Evolutionary conservation across 2,113 vertebrate species (phyloP), one percentile per base, ranked within the genome.

Genomic region (Cygnus buccinator): DNA sequence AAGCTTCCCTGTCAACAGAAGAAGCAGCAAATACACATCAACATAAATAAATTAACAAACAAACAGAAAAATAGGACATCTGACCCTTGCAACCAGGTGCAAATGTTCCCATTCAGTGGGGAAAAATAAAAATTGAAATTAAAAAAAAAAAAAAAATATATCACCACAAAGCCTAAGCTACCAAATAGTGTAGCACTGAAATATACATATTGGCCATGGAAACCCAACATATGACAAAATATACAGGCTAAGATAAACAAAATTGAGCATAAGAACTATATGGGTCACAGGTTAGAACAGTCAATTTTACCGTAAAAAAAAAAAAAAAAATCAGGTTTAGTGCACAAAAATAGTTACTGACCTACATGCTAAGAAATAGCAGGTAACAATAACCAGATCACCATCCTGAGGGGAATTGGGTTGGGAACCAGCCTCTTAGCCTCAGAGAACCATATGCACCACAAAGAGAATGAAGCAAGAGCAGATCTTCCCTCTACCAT

Each of bases 381-480:
- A 25, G 21, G 9, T 55, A 74, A 20, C 50, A 90, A 29, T 44
- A 70, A 35, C 28, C 28, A 50, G 11, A 15, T 57, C 21, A 33
- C 14, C 14, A 3, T 86, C 72, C 52, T 29, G 13, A 17, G 59
- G 7, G 52, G 65, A 86, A 71, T 3, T 0, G 1, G 26, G 10
- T 3, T 43, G 25, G 65, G 6, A 92, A 59, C 48, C n/a, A 35
- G 29, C 19, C 33, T 88, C 29, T 66, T 50, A 28, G 12, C 7
- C 1, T 9, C 25, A n/a, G 52, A 52, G 10, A 39, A 9, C 29
- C 10, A 15, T 0, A 0, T 52, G 21, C 29, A 28, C 19, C 61
- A 31, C 9, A 55, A 41, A 55, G 20, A 9, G 3, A 2, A 33
- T 43, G 23, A 39, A 75, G 33, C 22, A 82, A 52, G 22, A 82